Conservation (phyloP, 2,888 invertebrate species). For the Lasioglossum vierecki region DNA sequence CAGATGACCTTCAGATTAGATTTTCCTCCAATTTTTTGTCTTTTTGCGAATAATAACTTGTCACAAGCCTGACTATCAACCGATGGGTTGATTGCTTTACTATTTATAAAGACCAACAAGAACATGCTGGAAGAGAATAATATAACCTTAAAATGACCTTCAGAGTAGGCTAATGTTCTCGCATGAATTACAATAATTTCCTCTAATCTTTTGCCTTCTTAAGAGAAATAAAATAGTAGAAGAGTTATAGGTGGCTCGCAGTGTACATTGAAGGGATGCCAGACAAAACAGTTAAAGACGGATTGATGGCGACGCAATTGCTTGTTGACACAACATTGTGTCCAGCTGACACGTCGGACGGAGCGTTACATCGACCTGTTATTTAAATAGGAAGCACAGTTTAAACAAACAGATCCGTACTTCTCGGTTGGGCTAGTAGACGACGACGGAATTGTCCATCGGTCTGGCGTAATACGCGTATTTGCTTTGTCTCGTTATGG, state of each 20-base stretch:
- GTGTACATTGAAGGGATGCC: background rate
- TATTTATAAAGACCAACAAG: background rate
- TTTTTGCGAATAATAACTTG: background rate
- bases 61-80: background rate
- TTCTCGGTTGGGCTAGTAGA: constrained; percentile 13
- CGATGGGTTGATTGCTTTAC: background rate
- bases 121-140: background rate
- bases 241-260: background rate
- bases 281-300: background rate
- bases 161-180: background rate
- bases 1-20: background rate
- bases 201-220: background rate
- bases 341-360: constrained; percentile 17
- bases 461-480: constrained; percentile 50
- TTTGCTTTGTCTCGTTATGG: constrained; percentile 57
- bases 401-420: constrained; percentile 33
- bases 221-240: background rate
- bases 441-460: constrained; percentile 52
- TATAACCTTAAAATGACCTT: background rate
- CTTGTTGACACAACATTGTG: background rate
- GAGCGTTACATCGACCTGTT: constrained; percentile 14
- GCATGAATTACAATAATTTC: background rate
- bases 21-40: background rate
- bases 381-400: constrained; percentile 45
- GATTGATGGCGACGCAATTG: background rate